Conservation (phyloP, 1,140 invertebrate genomes). For the Uloborus diversus region DNA sequence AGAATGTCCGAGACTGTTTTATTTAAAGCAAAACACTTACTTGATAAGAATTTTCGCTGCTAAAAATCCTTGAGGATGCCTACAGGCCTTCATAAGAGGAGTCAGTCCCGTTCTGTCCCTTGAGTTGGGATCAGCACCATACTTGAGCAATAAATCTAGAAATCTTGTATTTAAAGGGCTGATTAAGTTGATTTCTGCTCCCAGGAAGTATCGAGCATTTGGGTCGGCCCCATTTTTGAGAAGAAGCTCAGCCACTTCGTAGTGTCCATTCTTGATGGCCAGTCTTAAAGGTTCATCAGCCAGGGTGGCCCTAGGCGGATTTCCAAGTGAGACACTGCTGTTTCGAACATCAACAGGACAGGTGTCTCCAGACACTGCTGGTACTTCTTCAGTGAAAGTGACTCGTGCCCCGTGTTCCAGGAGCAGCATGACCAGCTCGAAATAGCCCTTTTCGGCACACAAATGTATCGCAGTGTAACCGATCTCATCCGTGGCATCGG, state of each 20-base stretch:
- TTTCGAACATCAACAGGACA: constrained; percentile 67
- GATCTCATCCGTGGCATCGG: constrained; percentile 85
- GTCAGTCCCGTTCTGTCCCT: constrained; percentile 83
- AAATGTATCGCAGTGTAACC: constrained; percentile 90
- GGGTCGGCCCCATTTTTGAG: constrained; percentile 76
- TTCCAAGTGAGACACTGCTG: constrained; percentile 58
- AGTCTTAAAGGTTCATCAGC: constrained; percentile 80
- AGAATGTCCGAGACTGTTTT: too few relatives aligned
- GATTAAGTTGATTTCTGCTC: constrained; percentile 87
- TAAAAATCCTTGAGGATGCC: constrained; percentile 80
- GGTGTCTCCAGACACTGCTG: constrained; percentile 83
- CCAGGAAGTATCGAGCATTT: constrained; percentile 82
- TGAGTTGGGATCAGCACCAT: constrained; percentile 87
- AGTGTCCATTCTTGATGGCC: constrained; percentile 86
- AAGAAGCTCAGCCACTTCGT: constrained; percentile 73
- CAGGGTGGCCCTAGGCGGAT: constrained; percentile 61
- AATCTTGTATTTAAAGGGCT: constrained; percentile 79
- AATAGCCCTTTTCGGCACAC: constrained; percentile 82
- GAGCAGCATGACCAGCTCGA: constrained; percentile 71
- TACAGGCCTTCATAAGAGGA: constrained; percentile 86
- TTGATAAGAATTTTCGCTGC: constrained; percentile 79
- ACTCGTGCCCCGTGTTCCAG: constrained; percentile 82
- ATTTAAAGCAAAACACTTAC: too few relatives aligned
- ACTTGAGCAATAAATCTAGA: constrained; percentile 80
- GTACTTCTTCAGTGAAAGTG: constrained; percentile 71